These are phyloP conservation scores for Loripinus fragilis DNA, from an alignment of 2,888 invertebrate genomes.

Conservation along the genomic window DNA sequence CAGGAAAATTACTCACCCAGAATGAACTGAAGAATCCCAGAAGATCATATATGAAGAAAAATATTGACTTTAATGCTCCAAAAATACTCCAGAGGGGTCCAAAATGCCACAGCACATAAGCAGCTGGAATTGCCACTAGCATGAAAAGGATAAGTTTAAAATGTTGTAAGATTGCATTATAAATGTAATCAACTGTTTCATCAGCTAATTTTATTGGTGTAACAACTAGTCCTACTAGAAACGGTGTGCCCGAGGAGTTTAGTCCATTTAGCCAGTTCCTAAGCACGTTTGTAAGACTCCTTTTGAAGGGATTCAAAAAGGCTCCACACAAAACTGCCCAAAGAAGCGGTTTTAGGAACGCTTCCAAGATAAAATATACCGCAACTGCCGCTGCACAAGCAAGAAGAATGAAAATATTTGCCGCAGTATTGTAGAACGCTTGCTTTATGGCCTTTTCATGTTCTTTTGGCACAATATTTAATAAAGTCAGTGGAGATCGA, in stretches of 20 bases:
- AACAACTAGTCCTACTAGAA: slow-evolving; percentile 83
- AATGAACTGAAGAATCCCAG: slow-evolving; percentile 80
- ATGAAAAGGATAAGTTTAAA: slow-evolving; percentile 86
- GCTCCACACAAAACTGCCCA: slow-evolving; percentile 99
- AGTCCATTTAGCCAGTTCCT: slow-evolving; percentile 88
- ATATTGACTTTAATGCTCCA: slow-evolving; percentile 59
- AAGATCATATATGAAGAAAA: slow-evolving; percentile 76
- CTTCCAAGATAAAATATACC: slow-evolving; percentile 87
- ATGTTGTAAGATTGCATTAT: slow-evolving; percentile 88
- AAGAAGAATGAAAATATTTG: slow-evolving; percentile 89
- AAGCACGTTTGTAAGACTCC: slow-evolving; percentile 89
- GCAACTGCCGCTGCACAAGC: slow-evolving; percentile 86
- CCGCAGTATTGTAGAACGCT: slow-evolving; percentile 94
- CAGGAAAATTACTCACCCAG: slow-evolving; percentile 82
- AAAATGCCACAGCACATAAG: slow-evolving; percentile 89
- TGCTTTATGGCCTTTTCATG: slow-evolving; percentile 95
- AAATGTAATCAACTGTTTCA: slow-evolving; percentile 89
- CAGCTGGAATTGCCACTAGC: slow-evolving; percentile 84
- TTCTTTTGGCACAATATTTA: slow-evolving; percentile 64
- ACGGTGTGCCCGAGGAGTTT: slow-evolving; percentile 82
- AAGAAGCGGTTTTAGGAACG: slow-evolving; percentile 95
- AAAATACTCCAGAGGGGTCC: slow-evolving; percentile 85
- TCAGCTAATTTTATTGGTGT: slow-evolving; percentile 91
- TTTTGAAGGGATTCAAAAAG: slow-evolving; percentile 97
- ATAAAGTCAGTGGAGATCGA: slow-evolving; percentile 53